Conservation (phyloP, 2,113 vertebrate genomes). For the Nerophis lumbriciformis region DNA sequence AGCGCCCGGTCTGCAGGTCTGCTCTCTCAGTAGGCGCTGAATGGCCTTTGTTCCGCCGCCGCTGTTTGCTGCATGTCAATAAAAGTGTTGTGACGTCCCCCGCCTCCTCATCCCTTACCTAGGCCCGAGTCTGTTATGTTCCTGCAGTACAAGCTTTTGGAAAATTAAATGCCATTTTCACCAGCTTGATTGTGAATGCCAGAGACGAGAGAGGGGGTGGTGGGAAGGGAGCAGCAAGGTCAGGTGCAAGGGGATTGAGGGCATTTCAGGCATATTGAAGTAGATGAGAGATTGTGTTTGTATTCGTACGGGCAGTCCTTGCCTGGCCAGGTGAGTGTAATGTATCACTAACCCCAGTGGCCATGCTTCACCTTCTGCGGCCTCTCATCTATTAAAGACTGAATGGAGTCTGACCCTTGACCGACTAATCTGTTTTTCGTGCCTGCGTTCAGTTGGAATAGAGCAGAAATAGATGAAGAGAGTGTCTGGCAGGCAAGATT, state of each 20-base stretch:
- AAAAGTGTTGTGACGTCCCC: conserved; percentile 47
- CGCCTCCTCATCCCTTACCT: conserved; percentile 25
- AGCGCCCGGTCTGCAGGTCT: conserved; percentile 61
- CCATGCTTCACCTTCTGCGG: conserved; percentile 52
- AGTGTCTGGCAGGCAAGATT: conserved; percentile 8
- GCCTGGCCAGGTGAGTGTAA: conserved; percentile 59
- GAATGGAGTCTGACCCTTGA: conserved; percentile 68
- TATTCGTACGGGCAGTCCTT: conserved; percentile 52
- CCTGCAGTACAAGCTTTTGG: conserved; percentile 20
- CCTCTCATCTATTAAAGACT: conserved; percentile 71
- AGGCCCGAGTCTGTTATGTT: conserved; percentile 2
- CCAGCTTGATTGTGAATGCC: conserved; percentile 43
- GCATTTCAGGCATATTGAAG: conserved; percentile 43
- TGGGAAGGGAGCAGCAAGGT: conserved; percentile 44
- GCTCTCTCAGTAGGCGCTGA: conserved; percentile 63
- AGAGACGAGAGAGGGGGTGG: conserved; percentile 38
- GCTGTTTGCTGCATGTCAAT: conserved; percentile 70
- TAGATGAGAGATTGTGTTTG: conserved; percentile 58
- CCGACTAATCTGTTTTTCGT: conserved; percentile 68
- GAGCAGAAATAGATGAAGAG: conserved; percentile 43
- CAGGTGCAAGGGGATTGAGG: conserved; percentile 50
- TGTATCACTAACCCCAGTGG: conserved; percentile 62
- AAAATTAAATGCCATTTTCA: conserved; percentile 34
- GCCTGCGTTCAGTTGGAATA: conserved; percentile 42
- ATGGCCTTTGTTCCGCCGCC: conserved; percentile 65